Evolutionary conservation across 2,888 invertebrate species (phyloP).

Genomic region (Agrochola litura): DNA sequence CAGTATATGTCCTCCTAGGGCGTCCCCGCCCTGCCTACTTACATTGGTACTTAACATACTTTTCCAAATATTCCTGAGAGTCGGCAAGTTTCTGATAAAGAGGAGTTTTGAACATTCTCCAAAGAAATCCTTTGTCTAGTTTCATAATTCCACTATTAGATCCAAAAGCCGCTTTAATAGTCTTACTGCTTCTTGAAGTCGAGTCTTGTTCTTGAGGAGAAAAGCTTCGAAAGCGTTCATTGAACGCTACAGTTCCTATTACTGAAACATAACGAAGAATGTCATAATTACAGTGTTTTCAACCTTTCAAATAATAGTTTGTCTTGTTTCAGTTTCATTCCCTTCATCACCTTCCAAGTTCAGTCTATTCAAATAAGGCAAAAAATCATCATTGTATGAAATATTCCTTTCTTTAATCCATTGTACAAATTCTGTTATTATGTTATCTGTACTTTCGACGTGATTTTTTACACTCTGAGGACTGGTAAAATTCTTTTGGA

Average conservation of each 20-base stretch:
- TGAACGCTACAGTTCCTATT: slow-evolving; percentile 93
- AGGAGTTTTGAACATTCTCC: slow-evolving; percentile 94
- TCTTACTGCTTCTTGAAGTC: slow-evolving; percentile 92
- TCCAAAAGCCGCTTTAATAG: slow-evolving; percentile 93
- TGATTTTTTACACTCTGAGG: slow-evolving; percentile 93
- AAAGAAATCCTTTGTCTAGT: slow-evolving; percentile 93
- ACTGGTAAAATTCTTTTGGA: slow-evolving; percentile 95
- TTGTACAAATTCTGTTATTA: slow-evolving; percentile 92
- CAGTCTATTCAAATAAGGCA: slow-evolving; percentile 93
- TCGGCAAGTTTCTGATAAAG: slow-evolving; percentile 92
- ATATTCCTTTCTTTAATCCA: slow-evolving; percentile 78
- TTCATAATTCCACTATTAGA: slow-evolving; percentile 93
- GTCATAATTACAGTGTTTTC: too few species aligned
- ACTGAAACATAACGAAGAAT: slow-evolving; percentile 89
- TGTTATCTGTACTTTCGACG: slow-evolving; percentile 91
- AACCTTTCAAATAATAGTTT: neutral
- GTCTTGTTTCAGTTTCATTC: neutral
- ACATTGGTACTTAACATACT: slow-evolving; percentile 70
- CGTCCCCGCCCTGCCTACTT: too few species aligned
- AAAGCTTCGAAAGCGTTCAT: slow-evolving; percentile 93
- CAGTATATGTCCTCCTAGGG: too few species aligned
- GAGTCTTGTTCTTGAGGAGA: slow-evolving; percentile 89
- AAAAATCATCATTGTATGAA: slow-evolving; percentile 89
- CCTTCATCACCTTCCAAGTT: slow-evolving; percentile 94
- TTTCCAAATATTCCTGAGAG: slow-evolving; percentile 94